phyloP scores from a whole-genome alignment of 2,113 vertebrate genomes.

The Chloebia gouldiae region DNA sequence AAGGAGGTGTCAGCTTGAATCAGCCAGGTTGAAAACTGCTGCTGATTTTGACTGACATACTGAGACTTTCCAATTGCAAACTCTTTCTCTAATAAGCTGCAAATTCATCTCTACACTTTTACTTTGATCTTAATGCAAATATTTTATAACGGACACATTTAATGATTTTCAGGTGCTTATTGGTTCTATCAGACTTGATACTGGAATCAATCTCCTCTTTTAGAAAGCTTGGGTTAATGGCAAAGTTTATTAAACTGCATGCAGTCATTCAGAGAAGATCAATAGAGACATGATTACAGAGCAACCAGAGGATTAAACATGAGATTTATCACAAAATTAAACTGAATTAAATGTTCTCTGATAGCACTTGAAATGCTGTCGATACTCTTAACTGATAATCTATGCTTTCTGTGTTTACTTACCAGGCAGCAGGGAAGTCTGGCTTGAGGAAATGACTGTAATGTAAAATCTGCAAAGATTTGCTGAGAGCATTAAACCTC shows the following conservation, averaged over 20 bases:
- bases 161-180: conserved; percentile 59
- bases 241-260: conserved; percentile 78
- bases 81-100: conserved; percentile 18
- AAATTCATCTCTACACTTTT: conserved; percentile 6
- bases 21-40: conserved; percentile 28
- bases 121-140: conserved; percentile 48
- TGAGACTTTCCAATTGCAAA: conserved; percentile 1
- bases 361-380: conserved; percentile 75
- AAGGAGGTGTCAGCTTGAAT: conserved; percentile 40
- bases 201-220: conserved; percentile 66
- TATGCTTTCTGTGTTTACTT: conserved; percentile 71
- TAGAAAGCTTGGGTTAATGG: conserved; percentile 68
- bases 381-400: conserved; percentile 78
- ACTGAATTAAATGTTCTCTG: conserved; percentile 80
- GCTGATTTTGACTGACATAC: conserved; percentile 38
- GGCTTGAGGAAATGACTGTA: conserved; percentile 48
- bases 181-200: conserved; percentile 70
- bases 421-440: conserved; percentile 53
- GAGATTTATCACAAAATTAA: conserved; percentile 82
- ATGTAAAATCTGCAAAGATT: conserved; percentile 48
- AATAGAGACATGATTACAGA: conserved; percentile 79
- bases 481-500: conserved; percentile 26
- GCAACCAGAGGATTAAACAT: conserved; percentile 77
- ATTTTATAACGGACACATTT: conserved; percentile 61
- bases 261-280: conserved; percentile 78